Percentiles rank a stretch among this genome's conserved stretches.
Conservation (phyloP, 37 sponge, comb jelly and placozoan species). For the Eunapius fragilis region DNA sequence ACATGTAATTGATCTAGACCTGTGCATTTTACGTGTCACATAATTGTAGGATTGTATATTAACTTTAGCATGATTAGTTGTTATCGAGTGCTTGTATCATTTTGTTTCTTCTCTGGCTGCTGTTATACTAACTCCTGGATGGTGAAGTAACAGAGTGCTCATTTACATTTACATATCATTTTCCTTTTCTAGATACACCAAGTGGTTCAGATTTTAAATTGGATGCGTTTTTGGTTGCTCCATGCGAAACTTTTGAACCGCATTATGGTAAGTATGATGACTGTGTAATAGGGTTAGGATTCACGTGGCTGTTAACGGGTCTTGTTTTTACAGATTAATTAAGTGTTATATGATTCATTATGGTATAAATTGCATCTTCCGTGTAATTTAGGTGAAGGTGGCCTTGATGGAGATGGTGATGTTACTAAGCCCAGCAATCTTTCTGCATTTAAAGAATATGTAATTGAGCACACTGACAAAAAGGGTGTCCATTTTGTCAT, state of each 20-base stretch:
- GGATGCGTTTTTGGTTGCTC: conserved; percentile 83
- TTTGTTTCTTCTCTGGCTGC: too few relatives aligned
- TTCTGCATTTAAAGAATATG: conserved; percentile 80
- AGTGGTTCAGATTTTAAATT: conserved; percentile 93
- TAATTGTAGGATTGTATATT: too few relatives aligned
- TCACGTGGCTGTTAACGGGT: background rate
- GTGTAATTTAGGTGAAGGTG: conserved; percentile 34
- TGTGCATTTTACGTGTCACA: too few relatives aligned
- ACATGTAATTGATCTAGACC: too few relatives aligned
- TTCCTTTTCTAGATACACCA: conserved; percentile 34
- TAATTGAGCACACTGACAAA: conserved; percentile 71
- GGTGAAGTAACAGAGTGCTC: too few relatives aligned
- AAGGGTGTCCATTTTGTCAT: conserved; percentile 94
- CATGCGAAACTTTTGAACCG: conserved; percentile 97
- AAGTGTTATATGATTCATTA: background rate
- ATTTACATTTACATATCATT: background rate
- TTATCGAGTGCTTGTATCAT: too few relatives aligned
- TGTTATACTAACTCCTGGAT: too few relatives aligned
- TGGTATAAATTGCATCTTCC: background rate
- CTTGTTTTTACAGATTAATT: conserved; percentile 19
- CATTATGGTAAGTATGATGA: conserved; percentile 84
- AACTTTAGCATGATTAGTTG: too few relatives aligned
- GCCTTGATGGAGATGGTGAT: conserved; percentile 90
- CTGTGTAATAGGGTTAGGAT: too few relatives aligned
- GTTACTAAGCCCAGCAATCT: conserved; percentile 87